Conservation (phyloP, 2,113 vertebrate species). For the Eupsittula cactorum region DNA sequence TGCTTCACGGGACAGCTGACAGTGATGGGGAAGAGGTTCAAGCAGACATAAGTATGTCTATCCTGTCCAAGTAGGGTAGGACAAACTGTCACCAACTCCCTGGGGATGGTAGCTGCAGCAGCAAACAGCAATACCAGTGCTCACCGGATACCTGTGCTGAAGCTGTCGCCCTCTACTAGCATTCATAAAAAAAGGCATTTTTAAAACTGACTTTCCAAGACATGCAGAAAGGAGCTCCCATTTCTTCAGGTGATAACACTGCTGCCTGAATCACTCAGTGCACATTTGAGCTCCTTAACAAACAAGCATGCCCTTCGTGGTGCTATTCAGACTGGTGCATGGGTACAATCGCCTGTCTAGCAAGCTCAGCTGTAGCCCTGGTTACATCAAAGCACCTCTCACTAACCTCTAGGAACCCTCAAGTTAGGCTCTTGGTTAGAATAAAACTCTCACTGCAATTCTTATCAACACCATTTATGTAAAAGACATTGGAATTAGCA, state of each 20-base stretch:
- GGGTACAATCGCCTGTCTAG: neutral
- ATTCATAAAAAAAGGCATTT: accelerated
- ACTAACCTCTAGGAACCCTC: neutral
- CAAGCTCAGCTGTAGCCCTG: neutral
- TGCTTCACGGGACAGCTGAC: neutral
- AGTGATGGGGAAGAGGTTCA: neutral
- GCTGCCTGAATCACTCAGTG: no score
- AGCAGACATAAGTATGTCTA: accelerated
- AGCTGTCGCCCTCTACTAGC: neutral
- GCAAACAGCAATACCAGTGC: accelerated
- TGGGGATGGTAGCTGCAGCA: neutral
- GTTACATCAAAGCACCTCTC: no score
- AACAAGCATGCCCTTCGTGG: neutral
- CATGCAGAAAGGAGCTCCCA: neutral
- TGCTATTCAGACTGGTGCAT: accelerated
- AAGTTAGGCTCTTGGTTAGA: neutral
- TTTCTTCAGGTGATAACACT: neutral
- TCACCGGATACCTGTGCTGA: neutral
- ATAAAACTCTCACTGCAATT: neutral
- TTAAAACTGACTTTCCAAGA: neutral
- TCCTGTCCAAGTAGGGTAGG: neutral
- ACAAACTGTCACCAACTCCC: neutral
- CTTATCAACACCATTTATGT: accelerated
- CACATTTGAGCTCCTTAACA: no score
- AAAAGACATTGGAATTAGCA: neutral